Conservation (phyloP, 1,140 invertebrate species). For the Eriocheir sinensis region DNA sequence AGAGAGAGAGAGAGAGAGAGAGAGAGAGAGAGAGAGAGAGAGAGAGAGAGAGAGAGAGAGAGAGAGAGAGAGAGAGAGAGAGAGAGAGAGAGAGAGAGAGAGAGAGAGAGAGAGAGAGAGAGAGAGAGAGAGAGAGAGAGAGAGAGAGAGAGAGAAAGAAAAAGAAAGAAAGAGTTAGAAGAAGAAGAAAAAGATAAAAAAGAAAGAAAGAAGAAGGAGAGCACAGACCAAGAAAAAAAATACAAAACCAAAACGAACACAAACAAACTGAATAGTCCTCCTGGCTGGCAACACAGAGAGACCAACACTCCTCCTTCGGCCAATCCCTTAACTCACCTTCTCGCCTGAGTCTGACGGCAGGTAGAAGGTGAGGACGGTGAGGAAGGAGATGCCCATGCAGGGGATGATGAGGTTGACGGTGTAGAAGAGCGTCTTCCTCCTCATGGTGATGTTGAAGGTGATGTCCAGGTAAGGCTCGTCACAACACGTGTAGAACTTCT, state of each 20-base stretch:
- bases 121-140: neutral
- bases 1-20: neutral
- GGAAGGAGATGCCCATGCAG: slow-evolving; percentile 98
- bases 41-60: too few species aligned
- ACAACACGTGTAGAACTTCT: slow-evolving; percentile 96
- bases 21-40: too few species aligned
- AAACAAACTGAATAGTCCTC: too few species aligned
- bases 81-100: neutral
- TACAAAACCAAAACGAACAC: neutral
- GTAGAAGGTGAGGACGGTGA: slow-evolving; percentile 99
- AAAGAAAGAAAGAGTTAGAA: neutral
- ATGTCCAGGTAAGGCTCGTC: slow-evolving; percentile 97
- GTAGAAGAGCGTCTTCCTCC: slow-evolving; percentile 89
- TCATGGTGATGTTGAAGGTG: slow-evolving; percentile 99
- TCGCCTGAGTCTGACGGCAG: slow-evolving; percentile 95
- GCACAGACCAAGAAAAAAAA: neutral
- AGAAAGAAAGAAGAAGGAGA: neutral
- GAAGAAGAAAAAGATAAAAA: too few species aligned
- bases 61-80: neutral
- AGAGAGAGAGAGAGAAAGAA: neutral
- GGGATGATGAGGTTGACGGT: slow-evolving; percentile 98
- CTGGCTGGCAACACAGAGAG: neutral
- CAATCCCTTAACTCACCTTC: slow-evolving; percentile 87
- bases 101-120: neutral
- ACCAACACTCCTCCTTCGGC: too few species aligned